Evolutionary conservation across 2,113 vertebrate genomes (phyloP).

Genomic region (Gopherus evgoodei): DNA sequence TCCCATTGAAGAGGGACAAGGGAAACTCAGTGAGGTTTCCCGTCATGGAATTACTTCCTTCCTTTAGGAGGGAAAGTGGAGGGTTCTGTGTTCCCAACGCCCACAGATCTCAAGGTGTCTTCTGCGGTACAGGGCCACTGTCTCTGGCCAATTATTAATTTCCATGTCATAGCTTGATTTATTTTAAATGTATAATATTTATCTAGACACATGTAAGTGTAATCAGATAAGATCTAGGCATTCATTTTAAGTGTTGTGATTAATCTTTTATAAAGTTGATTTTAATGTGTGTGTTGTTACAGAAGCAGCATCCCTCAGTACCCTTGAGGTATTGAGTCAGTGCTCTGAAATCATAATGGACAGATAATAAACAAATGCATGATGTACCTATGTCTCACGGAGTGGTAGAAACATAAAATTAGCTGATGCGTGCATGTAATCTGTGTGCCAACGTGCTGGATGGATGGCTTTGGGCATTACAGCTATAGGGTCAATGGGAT

Average conservation of each 20-base stretch:
- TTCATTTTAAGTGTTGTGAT: background rate
- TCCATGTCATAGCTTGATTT: background rate
- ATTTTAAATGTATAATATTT: background rate
- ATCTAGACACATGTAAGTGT: background rate
- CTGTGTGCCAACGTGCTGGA: background rate
- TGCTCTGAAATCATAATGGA: background rate
- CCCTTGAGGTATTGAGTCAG: background rate
- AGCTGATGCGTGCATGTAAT: background rate
- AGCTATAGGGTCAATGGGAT: background rate
- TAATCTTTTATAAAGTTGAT: background rate
- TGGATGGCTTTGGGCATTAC: background rate
- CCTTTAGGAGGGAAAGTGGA: background rate
- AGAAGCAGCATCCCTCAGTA: background rate
- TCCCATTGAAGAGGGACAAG: background rate
- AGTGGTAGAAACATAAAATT: background rate
- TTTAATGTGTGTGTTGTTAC: background rate
- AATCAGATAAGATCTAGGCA: background rate
- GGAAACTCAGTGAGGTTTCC: accelerated
- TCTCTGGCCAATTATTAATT: background rate
- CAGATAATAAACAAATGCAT: background rate
- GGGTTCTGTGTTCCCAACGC: background rate
- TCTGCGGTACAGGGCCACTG: background rate
- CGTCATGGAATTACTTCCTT: background rate
- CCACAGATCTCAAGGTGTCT: background rate
- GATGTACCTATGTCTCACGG: background rate